Base-by-base conservation (phyloP, 2,888 invertebrate species). In the Platypus cylindrus region DNA sequence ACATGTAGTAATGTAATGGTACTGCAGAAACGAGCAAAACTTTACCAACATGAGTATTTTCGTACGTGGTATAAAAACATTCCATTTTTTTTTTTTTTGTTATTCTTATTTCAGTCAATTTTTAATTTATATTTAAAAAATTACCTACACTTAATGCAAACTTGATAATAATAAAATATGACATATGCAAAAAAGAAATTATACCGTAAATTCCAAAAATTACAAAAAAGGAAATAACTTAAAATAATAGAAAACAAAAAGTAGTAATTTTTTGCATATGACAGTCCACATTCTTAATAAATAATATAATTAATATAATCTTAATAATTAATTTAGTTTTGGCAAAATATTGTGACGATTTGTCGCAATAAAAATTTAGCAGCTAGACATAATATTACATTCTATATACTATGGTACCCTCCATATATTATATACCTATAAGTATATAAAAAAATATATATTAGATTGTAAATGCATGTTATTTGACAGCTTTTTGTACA, bases 401-500 rank as follows among this genome's bases (percentile, higher is more conserved):
- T n/a, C n/a, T n/a, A n/a, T n/a, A n/a, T n/a, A n/a, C n/a, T 56
- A 62, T 56, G 59, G 59, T 60, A 60, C 60, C 62, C 62, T 62
- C 62, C 62, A 60, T 58, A 57, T 40, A 35, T 17, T 14, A 28
- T 32, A 38, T 38, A 38, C 29, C 27, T 38, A 38, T 54, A 51
- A 48, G 47, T 49, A 47, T 47, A 54, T 54, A 53, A 48, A 54
- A 50, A 48, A 53, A 50, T n/a, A n/a, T n/a, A n/a, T n/a, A n/a
- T 55, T 59, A 60, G 58, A 56, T 54, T 54, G 58, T 52, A 51
- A 56, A 47, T 60, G 60, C 60, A 60, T 62, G 60, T 60, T 58
- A 54, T 54, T 56, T 51, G 53, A 56, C 55, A 59, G 60, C 60
- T 60, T 60, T n/a, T 60, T 62, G 60, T 62, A 61, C 60, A 60